phyloP scores from a whole-genome alignment of 2,888 invertebrate genomes.

The Aromia moschata region DNA sequence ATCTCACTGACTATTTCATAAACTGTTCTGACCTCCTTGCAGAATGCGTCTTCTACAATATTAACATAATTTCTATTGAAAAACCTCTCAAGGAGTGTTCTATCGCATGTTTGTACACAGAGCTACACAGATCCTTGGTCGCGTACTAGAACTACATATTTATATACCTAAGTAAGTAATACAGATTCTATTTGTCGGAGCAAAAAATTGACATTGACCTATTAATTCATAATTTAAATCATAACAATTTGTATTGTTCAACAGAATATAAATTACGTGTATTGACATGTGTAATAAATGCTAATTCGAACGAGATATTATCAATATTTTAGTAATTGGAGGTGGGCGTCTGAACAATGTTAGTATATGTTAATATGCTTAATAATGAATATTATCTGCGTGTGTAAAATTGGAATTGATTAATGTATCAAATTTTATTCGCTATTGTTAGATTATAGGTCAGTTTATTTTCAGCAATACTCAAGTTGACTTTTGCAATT shows the following conservation, averaged over 20 bases:
- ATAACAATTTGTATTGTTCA: constrained; percentile 41
- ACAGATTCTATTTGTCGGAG: not conserved
- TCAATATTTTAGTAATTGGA: constrained; percentile 23
- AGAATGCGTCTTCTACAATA: not conserved
- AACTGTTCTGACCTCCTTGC: not conserved
- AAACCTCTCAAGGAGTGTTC: not conserved
- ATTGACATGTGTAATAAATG: constrained; percentile 41
- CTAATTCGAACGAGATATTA: constrained; percentile 34
- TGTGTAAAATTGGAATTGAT: constrained; percentile 11
- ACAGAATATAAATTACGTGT: constrained; percentile 39
- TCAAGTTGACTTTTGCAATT: not conserved
- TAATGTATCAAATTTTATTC: constrained; percentile 12
- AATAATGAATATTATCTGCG: constrained; percentile 26
- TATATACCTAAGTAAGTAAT: not conserved
- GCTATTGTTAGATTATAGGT: constrained; percentile 3
- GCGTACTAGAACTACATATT: no score
- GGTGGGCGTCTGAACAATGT: constrained; percentile 37
- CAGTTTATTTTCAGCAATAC: not conserved
- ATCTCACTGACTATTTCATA: not conserved
- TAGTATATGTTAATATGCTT: constrained; percentile 30
- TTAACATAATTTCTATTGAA: constrained; percentile 1
- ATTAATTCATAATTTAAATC: constrained; percentile 40
- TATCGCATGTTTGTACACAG: not conserved
- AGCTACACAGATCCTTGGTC: not conserved
- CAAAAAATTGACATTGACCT: constrained; percentile 37